Conservation (phyloP, 2,888 invertebrate species). For the Baronia brevicornis region DNA sequence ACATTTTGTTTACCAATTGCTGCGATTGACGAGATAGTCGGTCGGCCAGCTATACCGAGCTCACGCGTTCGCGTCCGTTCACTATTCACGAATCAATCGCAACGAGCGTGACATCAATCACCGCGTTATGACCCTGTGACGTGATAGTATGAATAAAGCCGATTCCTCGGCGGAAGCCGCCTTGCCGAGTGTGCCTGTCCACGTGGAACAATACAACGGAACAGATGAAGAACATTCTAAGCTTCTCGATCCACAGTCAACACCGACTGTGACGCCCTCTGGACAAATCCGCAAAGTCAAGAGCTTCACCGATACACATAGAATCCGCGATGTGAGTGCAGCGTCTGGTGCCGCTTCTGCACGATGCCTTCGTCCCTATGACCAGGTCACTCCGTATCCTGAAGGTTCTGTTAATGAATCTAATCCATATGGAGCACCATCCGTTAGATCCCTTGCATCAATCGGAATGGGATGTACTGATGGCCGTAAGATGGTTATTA, state of each 20-base stretch:
- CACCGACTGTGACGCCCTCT: conserved; percentile 59
- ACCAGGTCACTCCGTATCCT: conserved; percentile 61
- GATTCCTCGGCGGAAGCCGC: conserved; percentile 57
- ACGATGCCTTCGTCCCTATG: conserved; percentile 64
- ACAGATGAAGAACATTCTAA: conserved; percentile 57
- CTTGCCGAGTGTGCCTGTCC: conserved; percentile 61
- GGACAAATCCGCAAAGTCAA: conserved; percentile 71
- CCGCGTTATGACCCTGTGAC: conserved; percentile 69
- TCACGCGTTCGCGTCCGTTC: conserved; percentile 87
- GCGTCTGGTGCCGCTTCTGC: conserved; percentile 68
- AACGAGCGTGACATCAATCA: conserved; percentile 60
- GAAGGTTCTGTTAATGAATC: conserved; percentile 78
- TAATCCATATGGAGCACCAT: conserved; percentile 80
- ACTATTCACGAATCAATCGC: conserved; percentile 59
- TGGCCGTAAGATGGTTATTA: conserved; percentile 88
- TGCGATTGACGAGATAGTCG: conserved; percentile 69
- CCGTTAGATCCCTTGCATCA: conserved; percentile 86
- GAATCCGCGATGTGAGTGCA: conserved; percentile 57
- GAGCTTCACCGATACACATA: conserved; percentile 69
- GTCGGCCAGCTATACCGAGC: conserved; percentile 81
- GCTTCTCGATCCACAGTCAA: conserved; percentile 49
- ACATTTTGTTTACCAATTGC: conserved; percentile 71
- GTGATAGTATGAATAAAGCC: conserved; percentile 66
- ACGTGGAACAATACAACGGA: conserved; percentile 58
- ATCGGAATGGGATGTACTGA: conserved; percentile 93